A percentile compares a stretch with the other conserved stretches of the same genome.
Conservation (phyloP, 2,888 invertebrate genomes). For the Melinaea marsaeus region DNA sequence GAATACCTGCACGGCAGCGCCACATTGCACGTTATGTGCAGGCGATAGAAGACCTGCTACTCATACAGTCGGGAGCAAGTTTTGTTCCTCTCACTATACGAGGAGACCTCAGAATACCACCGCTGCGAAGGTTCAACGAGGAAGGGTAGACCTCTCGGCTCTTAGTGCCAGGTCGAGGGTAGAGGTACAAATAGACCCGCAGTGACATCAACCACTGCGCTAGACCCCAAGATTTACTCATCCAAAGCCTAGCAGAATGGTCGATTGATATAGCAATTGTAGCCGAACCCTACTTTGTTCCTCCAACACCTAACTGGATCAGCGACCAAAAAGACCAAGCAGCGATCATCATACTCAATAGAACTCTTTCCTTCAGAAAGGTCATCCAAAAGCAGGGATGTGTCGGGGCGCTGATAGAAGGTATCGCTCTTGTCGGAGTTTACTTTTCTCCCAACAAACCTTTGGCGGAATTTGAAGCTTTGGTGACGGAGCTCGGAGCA, state of each 20-base stretch:
- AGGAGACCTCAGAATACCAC: neutral
- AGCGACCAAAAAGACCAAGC: slow-evolving; percentile 6
- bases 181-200: neutral
- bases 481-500: slow-evolving; percentile 14
- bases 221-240: too few relatives aligned
- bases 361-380: neutral
- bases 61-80: neutral
- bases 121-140: accelerated
- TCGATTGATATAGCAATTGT: neutral
- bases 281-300: slow-evolving; percentile 18
- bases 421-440: slow-evolving; percentile 17
- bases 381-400: slow-evolving; percentile 18
- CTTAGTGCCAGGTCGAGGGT: neutral
- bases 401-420: slow-evolving; percentile 16
- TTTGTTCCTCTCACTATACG: neutral
- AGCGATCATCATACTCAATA: slow-evolving; percentile 3
- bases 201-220: too few relatives aligned
- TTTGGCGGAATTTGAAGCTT: slow-evolving; percentile 29
- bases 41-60: too few relatives aligned
- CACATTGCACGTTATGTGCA: too few relatives aligned
- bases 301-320: neutral
- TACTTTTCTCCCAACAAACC: slow-evolving; percentile 33
- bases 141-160: neutral
- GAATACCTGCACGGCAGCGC: too few relatives aligned
- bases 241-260: too few relatives aligned